These are phyloP conservation scores for Triplophysa yarkandensis DNA, from an alignment of 2,797 vertebrate genomes.

Conservation along the genomic window DNA sequence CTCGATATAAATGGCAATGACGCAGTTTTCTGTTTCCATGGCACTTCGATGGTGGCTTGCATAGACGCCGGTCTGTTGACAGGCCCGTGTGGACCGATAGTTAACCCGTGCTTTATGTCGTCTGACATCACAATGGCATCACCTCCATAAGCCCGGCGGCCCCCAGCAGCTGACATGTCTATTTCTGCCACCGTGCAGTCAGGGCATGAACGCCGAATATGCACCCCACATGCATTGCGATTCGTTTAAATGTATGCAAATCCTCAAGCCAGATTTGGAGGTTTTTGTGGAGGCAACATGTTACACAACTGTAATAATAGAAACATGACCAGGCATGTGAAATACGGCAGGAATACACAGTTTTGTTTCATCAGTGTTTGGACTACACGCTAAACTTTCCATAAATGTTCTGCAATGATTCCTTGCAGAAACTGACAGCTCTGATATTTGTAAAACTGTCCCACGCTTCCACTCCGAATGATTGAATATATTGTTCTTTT, in stretches of 20 bases:
- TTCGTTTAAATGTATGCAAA: background rate
- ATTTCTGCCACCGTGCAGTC: slow-evolving; percentile 1
- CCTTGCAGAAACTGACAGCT: background rate
- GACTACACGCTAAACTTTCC: background rate
- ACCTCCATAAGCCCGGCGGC: slow-evolving; percentile 13
- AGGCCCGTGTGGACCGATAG: background rate
- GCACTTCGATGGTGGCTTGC: background rate
- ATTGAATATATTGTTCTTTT: slow-evolving; percentile 49
- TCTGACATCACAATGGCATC: slow-evolving; percentile 33
- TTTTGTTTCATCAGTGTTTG: too few relatives aligned
- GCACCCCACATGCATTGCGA: background rate
- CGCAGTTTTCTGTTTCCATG: slow-evolving; percentile 10
- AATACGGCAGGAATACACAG: background rate
- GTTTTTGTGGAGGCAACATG: background rate
- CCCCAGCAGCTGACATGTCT: background rate
- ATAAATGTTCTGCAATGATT: background rate
- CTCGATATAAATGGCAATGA: slow-evolving; percentile 31
- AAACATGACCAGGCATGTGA: background rate
- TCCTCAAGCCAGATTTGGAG: background rate
- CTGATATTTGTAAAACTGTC: background rate
- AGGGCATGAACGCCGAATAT: slow-evolving; percentile 2
- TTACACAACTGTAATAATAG: too few relatives aligned
- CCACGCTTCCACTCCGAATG: background rate
- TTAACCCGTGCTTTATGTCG: background rate
- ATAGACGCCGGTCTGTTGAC: background rate